These are phyloP conservation scores for Dysidea cf. avara DNA, from an alignment of 37 sponge, comb jelly and placozoan species.

Conservation along the genomic window DNA sequence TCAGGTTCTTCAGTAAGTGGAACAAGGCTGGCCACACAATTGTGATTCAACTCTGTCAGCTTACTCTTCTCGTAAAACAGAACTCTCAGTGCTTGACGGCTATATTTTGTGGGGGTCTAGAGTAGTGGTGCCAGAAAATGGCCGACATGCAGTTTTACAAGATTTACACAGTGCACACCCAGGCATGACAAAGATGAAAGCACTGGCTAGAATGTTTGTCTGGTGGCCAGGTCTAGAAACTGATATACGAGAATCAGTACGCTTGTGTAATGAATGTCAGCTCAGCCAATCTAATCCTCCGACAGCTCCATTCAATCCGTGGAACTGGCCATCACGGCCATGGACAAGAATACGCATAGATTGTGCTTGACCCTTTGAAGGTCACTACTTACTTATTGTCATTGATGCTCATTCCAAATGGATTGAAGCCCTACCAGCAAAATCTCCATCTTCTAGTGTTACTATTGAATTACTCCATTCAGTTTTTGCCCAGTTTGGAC, in stretches of 20 bases:
- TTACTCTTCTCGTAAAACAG: not conserved
- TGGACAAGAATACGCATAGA: not conserved
- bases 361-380: not conserved
- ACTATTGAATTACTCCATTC: not conserved
- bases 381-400: not conserved
- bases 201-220: no score
- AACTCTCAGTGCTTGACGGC: not conserved
- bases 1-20: not conserved
- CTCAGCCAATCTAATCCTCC: no score
- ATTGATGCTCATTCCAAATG: constrained; percentile 19
- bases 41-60: not conserved
- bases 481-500: constrained; percentile 4
- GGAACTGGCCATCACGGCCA: constrained; percentile 4
- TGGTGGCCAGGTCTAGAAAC: no score
- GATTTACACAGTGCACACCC: not conserved
- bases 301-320: constrained; percentile 3
- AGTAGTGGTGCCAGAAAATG: not conserved
- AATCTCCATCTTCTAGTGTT: not conserved
- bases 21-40: not conserved
- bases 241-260: not conserved
- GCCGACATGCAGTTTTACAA: not conserved
- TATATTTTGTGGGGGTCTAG: not conserved
- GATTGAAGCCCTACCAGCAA: not conserved
- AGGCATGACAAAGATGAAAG: no score
- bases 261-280: not conserved